phyloP scores from a whole-genome alignment of 2,113 vertebrate species.

The Ageneiosus marmoratus region DNA sequence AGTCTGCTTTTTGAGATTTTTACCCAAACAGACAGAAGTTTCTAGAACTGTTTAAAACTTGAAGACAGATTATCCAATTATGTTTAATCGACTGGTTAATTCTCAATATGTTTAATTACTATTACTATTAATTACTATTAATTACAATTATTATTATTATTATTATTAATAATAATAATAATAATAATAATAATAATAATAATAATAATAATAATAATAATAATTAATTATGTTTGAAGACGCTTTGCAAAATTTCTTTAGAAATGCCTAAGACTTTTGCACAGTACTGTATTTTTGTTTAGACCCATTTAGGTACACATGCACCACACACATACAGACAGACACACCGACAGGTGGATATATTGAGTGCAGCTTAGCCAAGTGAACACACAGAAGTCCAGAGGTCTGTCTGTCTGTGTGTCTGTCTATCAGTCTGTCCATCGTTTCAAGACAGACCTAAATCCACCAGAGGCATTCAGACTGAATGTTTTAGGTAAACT shows the following conservation, averaged over 20 bases:
- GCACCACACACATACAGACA: constrained; percentile 70
- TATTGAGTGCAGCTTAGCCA: constrained; percentile 70
- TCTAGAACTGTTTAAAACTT: too few relatives aligned
- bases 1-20: too few relatives aligned
- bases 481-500: constrained; percentile 66
- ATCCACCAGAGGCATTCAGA: constrained; percentile 58
- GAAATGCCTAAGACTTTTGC: background rate
- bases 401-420: constrained; percentile 81
- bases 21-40: too few relatives aligned
- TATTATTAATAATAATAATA: too few relatives aligned
- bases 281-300: constrained; percentile 1
- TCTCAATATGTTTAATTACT: background rate
- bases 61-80: background rate
- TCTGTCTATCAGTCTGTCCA: constrained; percentile 77
- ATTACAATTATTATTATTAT: too few relatives aligned
- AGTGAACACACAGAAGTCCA: constrained; percentile 74
- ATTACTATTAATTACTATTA: too few relatives aligned
- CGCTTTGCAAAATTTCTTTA: background rate
- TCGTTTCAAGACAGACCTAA: constrained; percentile 75
- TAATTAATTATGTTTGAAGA: background rate
- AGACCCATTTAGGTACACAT: constrained; percentile 53
- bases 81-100: background rate
- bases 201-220: background rate
- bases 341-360: constrained; percentile 76
- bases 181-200: too few relatives aligned